phyloP scores from a whole-genome alignment of 1,140 invertebrate species.

The Andricus grossulariae region DNA sequence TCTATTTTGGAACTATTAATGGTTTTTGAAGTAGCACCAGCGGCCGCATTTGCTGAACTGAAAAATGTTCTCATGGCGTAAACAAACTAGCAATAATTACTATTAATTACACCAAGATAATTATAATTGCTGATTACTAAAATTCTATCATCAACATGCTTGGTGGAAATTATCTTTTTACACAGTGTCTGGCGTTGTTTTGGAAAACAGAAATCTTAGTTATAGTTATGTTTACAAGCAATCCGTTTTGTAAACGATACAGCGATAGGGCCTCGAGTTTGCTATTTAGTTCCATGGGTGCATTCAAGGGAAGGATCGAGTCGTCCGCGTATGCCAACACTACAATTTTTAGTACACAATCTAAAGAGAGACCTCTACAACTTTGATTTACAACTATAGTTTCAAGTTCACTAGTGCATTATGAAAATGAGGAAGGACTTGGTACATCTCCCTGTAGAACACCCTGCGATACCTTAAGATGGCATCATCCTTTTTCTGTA shows the following conservation, averaged over 20 bases:
- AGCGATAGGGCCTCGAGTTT: no score
- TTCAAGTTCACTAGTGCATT: slow-evolving; percentile 37
- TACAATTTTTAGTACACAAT: slow-evolving; percentile 35
- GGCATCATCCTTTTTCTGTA: no score
- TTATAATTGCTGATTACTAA: slow-evolving; percentile 34
- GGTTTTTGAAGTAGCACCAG: no score
- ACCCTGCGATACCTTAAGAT: no score
- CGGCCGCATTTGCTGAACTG: no score
- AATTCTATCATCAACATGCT: slow-evolving; percentile 11
- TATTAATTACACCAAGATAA: no score
- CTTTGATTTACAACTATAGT: slow-evolving; percentile 31
- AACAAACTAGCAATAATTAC: no score
- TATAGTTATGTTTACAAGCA: slow-evolving; percentile 41
- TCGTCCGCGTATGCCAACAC: slow-evolving; percentile 45
- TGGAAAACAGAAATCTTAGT: slow-evolving; percentile 37
- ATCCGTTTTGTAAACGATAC: slow-evolving; percentile 35
- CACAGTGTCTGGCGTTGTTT: slow-evolving; percentile 5
- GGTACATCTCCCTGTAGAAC: slow-evolving; percentile 43
- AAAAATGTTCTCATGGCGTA: no score
- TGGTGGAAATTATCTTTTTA: slow-evolving; percentile 24
- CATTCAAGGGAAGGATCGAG: slow-evolving; percentile 31
- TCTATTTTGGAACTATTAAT: no score
- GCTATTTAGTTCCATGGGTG: slow-evolving; percentile 29
- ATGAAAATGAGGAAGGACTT: slow-evolving; percentile 38
- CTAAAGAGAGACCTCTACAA: neutral